Base-by-base conservation (phyloP, 2,888 invertebrate genomes). In the Pemphredon lugubris region DNA sequence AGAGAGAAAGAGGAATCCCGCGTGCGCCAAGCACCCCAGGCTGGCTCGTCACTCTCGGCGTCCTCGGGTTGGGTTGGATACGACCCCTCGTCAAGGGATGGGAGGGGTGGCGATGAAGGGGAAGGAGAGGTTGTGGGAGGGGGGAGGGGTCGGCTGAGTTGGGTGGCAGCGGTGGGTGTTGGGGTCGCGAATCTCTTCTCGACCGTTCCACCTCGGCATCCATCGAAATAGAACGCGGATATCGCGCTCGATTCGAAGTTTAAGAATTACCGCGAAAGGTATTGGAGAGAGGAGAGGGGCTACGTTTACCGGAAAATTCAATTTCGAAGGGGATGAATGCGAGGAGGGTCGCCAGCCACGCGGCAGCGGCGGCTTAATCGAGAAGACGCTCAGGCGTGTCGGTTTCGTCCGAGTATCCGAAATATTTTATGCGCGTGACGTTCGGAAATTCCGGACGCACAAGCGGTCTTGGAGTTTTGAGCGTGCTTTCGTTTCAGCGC, bases 101-200 rank as follows among this genome's bases (percentile, higher is more conserved):
- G 79, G 63, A 72, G 77, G 48, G 47, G 73, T 48, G 57, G n/a
- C n/a, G n/a, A 39, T 53, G 39, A 47, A 63, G 34, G 42, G 44
- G 66, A 47, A 47, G 40, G 37, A 32, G 16, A 37, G 50, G 57
- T 55, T 65, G 77, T 69, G 51, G 71, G 3, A 26, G 26, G 26
- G 3, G n/a, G n/a, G n/a, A n/a, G n/a, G n/a, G n/a, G n/a, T n/a
- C n/a, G n/a, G n/a, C n/a, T n/a, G n/a, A 50, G 34, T 39, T 20
- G 45, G 16, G 67, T 67, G 68, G 60, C 18, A 48, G 57, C 53
- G 67, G 77, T 69, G 51, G 71, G 69, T 72, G 78, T 71, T 65
- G 78, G 81, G 81, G 82, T 82, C 79, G 84, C 79, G 78, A 79
- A 73, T 77, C 80, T 77, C 75, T 80, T 66, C 75, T 79, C 77